Percentiles rank a stretch among this genome's conserved stretches.
Evolutionary conservation across 1,140 invertebrate species (phyloP).

Genomic region (Teleogryllus occipitalis): DNA sequence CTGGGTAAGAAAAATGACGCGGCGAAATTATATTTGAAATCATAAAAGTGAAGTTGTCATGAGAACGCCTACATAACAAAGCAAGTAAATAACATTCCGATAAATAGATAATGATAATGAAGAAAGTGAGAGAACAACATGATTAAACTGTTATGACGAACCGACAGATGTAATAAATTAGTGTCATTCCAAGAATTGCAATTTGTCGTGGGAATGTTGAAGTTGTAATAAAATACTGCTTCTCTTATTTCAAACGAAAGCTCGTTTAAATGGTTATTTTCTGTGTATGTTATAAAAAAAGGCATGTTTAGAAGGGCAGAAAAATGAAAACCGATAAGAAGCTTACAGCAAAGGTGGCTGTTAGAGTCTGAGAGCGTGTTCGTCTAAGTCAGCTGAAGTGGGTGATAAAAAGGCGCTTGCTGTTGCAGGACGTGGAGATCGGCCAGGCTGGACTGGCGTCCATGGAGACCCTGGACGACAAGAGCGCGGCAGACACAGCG

Average conservation of each 20-base stretch:
- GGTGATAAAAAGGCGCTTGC: not conserved
- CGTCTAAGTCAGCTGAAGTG: not conserved
- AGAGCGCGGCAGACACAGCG: constrained; percentile 39
- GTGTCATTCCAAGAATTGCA: too few species aligned
- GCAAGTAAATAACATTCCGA: too few species aligned
- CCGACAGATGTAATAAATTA: too few species aligned
- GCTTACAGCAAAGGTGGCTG: too few species aligned
- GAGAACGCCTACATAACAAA: too few species aligned
- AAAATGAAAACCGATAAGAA: not conserved
- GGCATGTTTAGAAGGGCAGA: too few species aligned
- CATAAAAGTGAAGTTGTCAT: too few species aligned
- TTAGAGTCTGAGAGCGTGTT: not conserved
- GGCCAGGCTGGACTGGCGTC: constrained; percentile 61
- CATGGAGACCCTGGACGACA: constrained; percentile 65
- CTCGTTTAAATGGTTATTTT: not conserved
- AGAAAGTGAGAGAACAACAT: too few species aligned
- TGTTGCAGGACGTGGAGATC: constrained; percentile 17
- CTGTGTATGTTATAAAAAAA: not conserved
- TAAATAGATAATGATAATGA: too few species aligned
- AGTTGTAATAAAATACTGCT: not conserved
- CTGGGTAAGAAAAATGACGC: too few species aligned
- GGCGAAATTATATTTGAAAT: too few species aligned
- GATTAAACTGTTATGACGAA: too few species aligned
- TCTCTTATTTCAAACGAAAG: not conserved
- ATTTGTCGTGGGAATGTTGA: not conserved